These are phyloP conservation scores for Thalassarche chlororhynchos DNA, from an alignment of 2,113 vertebrate species.

Conservation along the genomic window DNA sequence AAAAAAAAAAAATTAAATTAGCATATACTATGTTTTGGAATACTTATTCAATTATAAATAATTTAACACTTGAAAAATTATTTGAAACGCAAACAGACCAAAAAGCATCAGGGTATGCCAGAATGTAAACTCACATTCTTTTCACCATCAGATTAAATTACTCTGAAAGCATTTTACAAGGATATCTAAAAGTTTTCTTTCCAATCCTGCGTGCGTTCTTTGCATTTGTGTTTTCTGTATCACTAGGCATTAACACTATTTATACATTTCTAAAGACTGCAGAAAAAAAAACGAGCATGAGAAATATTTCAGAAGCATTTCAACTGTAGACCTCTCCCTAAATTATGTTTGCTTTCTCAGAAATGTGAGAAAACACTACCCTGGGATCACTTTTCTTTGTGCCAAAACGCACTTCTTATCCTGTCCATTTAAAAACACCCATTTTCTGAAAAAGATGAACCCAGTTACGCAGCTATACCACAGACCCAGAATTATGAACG, in stretches of 20 bases:
- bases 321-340: neutral
- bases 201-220: fast-evolving
- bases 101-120: neutral
- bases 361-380: neutral
- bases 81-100: neutral
- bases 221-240: neutral
- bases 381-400: neutral
- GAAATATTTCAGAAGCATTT: neutral
- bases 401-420: neutral
- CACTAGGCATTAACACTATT: neutral
- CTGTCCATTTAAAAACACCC: neutral
- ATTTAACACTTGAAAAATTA: neutral
- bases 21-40: neutral
- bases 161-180: neutral
- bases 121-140: neutral
- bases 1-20: neutral
- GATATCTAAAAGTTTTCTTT: neutral
- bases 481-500: neutral
- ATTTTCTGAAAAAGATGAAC: neutral
- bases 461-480: neutral
- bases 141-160: neutral
- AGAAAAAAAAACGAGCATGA: neutral
- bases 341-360: neutral
- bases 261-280: neutral
- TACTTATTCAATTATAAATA: neutral